Evolutionary conservation across 2,888 invertebrate species (phyloP).

Genomic region (Epinotia bilunana): DNA sequence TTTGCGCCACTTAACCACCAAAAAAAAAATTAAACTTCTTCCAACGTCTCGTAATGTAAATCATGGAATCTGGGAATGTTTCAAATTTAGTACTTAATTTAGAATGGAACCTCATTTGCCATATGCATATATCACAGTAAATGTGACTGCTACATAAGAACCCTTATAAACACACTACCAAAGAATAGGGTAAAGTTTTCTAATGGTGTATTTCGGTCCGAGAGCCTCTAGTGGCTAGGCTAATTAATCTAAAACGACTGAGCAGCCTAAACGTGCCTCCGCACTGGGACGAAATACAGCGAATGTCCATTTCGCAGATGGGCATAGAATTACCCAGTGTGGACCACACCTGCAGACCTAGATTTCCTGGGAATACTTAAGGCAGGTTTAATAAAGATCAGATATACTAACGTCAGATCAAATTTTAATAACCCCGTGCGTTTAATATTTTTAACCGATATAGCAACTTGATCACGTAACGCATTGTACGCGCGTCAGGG

Average conservation of each 20-base stretch:
- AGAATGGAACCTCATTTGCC: no score
- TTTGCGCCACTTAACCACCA: no score
- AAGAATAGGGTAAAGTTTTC: background rate
- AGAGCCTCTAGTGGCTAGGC: background rate
- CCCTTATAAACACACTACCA: background rate
- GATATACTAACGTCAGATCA: no score
- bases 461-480: no score
- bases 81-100: no score
- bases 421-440: no score
- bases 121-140: background rate
- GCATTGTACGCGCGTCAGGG: no score
- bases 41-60: no score
- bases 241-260: background rate
- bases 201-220: background rate
- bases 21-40: no score
- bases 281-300: conserved; percentile 50
- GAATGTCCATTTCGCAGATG: conserved; percentile 58
- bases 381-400: no score
- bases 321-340: conserved; percentile 53
- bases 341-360: conserved; percentile 43
- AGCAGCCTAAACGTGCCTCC: background rate
- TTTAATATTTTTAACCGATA: no score
- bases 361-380: background rate
- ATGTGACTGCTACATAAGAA: background rate
- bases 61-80: no score